Base-by-base conservation (phyloP, 30 jellyfish, hydroid and myxozoan species). In the Pseudorhiza aurosa region DNA sequence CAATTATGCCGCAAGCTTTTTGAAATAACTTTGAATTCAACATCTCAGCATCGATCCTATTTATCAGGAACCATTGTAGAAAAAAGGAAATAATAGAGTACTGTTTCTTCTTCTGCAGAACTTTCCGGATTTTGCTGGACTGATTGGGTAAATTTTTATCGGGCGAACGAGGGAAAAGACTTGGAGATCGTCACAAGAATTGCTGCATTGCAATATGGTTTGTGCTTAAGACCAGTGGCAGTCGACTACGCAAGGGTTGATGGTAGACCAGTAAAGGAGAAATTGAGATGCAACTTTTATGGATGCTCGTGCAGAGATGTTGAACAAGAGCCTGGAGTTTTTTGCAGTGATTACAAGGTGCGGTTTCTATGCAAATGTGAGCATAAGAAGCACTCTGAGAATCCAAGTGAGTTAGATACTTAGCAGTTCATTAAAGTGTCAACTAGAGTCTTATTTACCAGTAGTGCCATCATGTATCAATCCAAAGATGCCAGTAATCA, bases 301-400 rank as follows among this genome's bases (percentile, higher is more conserved):
- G 96, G 96, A 14, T 85, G 96, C 82, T 17, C 35, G 2, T 85
- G 96, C 69, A 55, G 64, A 33, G 85, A 64, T 31, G 28, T 43
- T 0, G 65, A 85, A 6, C 96, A 85, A 29, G 62, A 5, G 42
- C 96, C 90, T 28, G 96, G 96, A 15, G 81, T 73, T 1, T 8
- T 21, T 2, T 85, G 96, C 46, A 77, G 68, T 28, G 96, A 85
- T 31, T 85, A 85, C 49, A 75, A 85, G 53, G 87, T 85, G 12
- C 86, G 96, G n/a, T 85, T 85, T 57, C 88, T 85, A 1, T 85
- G 96, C 64, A 75, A 78, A 37, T 85, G 96, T 64, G 14, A 47
- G 30, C 74, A 57, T 12, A 33, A 33, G 1, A 30, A 33, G 1
- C 71, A 25, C 50, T 43, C 35, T 9, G 45, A 65, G 10, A 43